Evolutionary conservation across 1,140 invertebrate genomes (phyloP).

Genomic region (Papilio polytes): DNA sequence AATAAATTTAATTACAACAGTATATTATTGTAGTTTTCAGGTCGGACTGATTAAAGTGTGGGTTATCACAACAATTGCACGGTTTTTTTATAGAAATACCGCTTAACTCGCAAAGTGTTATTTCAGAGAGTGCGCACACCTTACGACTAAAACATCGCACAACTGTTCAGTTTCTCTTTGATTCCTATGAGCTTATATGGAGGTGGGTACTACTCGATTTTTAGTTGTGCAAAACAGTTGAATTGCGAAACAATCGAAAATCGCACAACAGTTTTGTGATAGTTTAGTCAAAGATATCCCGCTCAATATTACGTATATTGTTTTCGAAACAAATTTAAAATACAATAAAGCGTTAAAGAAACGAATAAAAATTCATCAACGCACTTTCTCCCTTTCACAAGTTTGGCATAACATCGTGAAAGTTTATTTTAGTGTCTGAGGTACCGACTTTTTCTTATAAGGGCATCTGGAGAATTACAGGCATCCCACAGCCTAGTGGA

Average conservation of each 20-base stretch:
- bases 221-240: too few relatives aligned
- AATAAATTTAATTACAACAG: background rate
- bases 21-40: background rate
- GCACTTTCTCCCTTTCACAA: slow-evolving; percentile 11
- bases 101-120: background rate
- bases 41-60: background rate
- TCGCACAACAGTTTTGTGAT: too few relatives aligned
- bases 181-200: too few relatives aligned
- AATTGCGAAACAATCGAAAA: too few relatives aligned
- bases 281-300: too few relatives aligned
- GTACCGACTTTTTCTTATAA: background rate
- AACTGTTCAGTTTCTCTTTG: too few relatives aligned
- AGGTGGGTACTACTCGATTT: too few relatives aligned
- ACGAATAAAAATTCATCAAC: background rate
- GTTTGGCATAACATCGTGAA: slow-evolving; percentile 2
- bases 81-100: background rate
- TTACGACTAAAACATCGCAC: too few relatives aligned
- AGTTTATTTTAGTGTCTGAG: background rate
- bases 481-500: background rate
- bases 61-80: background rate
- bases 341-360: background rate
- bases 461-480: background rate
- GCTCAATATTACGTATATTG: background rate
- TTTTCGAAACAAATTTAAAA: background rate
- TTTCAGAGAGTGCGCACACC: too few relatives aligned